phyloP scores from a whole-genome alignment of 2,797 vertebrate species.

The Arctocebus calabarensis region DNA sequence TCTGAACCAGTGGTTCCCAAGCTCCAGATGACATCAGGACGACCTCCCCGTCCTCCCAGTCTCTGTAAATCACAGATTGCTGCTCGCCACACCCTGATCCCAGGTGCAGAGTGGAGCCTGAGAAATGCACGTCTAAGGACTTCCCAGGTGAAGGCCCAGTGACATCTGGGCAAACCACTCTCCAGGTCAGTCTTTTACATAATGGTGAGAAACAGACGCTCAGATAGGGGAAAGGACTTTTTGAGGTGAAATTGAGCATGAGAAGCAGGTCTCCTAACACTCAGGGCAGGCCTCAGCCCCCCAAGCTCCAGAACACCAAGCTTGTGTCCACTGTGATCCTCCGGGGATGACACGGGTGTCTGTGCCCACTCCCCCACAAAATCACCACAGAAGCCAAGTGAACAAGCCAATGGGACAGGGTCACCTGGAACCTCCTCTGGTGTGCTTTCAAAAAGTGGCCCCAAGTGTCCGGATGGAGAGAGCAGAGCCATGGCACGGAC shows the following conservation, averaged over 20 bases:
- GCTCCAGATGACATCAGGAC: not conserved
- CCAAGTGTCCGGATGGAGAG: not conserved
- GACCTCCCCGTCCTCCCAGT: too few relatives aligned
- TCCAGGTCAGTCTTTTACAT: not conserved
- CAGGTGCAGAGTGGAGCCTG: not conserved
- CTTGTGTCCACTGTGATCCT: too few relatives aligned
- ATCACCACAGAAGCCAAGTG: not conserved
- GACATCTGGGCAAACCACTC: accelerated
- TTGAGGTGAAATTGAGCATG: not conserved
- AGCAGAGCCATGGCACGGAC: not conserved
- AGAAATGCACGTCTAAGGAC: not conserved
- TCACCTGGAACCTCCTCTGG: not conserved
- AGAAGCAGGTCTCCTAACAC: not conserved
- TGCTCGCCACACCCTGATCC: not conserved
- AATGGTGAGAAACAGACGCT: not conserved
- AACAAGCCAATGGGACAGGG: not conserved
- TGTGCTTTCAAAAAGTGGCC: not conserved
- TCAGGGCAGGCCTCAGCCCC: not conserved
- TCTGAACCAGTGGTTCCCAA: not conserved
- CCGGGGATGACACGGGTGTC: accelerated
- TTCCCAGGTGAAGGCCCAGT: not conserved
- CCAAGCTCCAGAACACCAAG: too few relatives aligned
- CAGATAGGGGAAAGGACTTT: not conserved
- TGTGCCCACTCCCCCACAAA: not conserved
- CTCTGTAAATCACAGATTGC: too few relatives aligned